A percentile compares a stretch with the other conserved stretches of the same genome.
These are phyloP conservation scores for Platypus cylindrus DNA, from an alignment of 2,888 invertebrate genomes.

Conservation along the genomic window DNA sequence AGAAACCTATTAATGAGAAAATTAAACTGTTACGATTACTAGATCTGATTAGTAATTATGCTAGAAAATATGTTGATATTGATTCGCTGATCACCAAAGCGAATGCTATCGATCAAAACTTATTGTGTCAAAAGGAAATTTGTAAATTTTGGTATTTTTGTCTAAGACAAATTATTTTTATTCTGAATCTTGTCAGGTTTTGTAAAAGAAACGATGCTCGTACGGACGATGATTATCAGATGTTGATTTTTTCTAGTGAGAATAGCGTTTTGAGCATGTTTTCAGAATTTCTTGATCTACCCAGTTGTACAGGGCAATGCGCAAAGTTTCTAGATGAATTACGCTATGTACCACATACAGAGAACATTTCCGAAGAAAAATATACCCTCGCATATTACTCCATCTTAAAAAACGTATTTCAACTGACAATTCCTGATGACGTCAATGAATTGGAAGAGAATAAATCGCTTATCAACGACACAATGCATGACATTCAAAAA, in stretches of 20 bases:
- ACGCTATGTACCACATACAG: conserved; percentile 14
- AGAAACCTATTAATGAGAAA: conserved; percentile 19
- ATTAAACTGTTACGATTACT: conserved; percentile 24
- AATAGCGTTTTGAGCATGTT: conserved; percentile 21
- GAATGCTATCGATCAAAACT: neutral
- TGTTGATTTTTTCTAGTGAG: conserved; percentile 17
- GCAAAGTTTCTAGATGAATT: conserved; percentile 21
- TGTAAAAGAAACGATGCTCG: conserved; percentile 19
- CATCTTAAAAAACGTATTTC: conserved; percentile 16
- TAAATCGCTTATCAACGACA: conserved; percentile 10
- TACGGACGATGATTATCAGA: conserved; percentile 11
- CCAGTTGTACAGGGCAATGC: conserved; percentile 17
- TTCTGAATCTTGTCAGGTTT: conserved; percentile 23
- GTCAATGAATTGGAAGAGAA: conserved; percentile 3
- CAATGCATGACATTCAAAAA: conserved; percentile 13
- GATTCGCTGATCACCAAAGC: neutral
- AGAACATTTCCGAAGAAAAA: conserved; percentile 9
- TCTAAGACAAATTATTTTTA: conserved; percentile 22
- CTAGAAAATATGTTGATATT: neutral
- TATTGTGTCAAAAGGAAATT: conserved; percentile 8
- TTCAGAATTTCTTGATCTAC: conserved; percentile 22
- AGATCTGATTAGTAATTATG: conserved; percentile 23
- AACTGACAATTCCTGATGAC: conserved; percentile 11
- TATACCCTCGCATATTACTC: conserved; percentile 9
- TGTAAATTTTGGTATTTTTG: conserved; percentile 26